phyloP scores from a whole-genome alignment of 2,113 vertebrate genomes.

The Bufo gargarizans region DNA sequence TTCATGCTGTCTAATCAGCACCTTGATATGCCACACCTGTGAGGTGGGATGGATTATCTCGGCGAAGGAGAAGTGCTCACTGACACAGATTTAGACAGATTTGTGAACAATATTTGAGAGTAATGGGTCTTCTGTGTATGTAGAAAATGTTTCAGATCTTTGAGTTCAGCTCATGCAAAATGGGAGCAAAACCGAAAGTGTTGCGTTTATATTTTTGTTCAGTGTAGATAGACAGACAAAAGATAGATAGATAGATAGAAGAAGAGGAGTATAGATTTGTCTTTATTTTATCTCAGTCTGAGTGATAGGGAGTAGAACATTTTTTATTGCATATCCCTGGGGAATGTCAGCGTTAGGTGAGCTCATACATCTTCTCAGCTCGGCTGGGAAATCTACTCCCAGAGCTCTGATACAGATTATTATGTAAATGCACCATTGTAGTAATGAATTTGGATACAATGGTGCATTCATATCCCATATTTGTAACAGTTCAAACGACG shows the following conservation, averaged over 20 bases:
- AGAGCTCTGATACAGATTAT: slow-evolving; percentile 56
- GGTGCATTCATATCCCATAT: slow-evolving; percentile 54
- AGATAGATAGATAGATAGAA: slow-evolving; percentile 4
- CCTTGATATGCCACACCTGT: too few species aligned
- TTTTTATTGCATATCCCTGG: slow-evolving; percentile 12
- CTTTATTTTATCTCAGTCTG: not conserved
- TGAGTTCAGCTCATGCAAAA: too few species aligned
- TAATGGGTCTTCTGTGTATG: too few species aligned
- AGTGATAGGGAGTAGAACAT: not conserved
- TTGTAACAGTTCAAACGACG: slow-evolving; percentile 52
- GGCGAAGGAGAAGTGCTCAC: too few species aligned
- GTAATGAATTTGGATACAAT: slow-evolving; percentile 62
- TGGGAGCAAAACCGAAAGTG: too few species aligned
- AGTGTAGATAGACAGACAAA: not conserved
- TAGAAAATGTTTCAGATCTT: too few species aligned
- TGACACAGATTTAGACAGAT: too few species aligned
- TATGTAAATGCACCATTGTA: slow-evolving; percentile 58
- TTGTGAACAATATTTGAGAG: too few species aligned
- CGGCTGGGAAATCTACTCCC: slow-evolving; percentile 50
- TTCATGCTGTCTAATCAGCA: too few species aligned
- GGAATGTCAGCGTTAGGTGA: slow-evolving; percentile 33
- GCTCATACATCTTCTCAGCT: slow-evolving; percentile 56
- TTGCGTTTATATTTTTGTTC: too few species aligned
- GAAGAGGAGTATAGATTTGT: not conserved
- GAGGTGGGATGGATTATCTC: too few species aligned